Evolutionary conservation across 2,888 invertebrate species (phyloP), one percentile per base, ranked within the genome.

Genomic region (Orthosia incerta): DNA sequence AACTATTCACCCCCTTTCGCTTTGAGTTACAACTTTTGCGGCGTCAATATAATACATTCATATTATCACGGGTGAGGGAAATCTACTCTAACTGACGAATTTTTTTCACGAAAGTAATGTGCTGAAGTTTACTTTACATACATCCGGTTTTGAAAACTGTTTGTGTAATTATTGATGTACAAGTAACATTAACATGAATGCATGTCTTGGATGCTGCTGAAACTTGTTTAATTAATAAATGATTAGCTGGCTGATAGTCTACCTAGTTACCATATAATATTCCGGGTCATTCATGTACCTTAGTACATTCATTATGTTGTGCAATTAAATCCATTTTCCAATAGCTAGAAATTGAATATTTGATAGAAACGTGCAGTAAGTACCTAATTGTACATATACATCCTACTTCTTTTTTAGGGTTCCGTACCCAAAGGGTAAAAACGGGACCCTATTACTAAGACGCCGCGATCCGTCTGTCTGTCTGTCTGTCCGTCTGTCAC

Each of bases 31-130:
- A 77, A 77, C 68, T 79, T 74, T 68, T 71, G 76, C 62, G 64
- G 82, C 72, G 71, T 80, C 82, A 77, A 77, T 86, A 82, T 86
- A 85, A 86, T 80, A 86, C 84, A 86, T 83, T 83, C 85, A 82
- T 86, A 85, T 76, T 76, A 71, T 73, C 69, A 53, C 76, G 75
- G 61, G 60, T 66, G 66, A 71, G 64, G 53, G 61, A 76, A 69
- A 75, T 79, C 75, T 71, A 53, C 66, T 61, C 53, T 64, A 74
- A 81, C 70, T 73, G 71, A 48, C 20, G 62, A 82, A 71, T 79
- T 71, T 85, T 80, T 83, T 74, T 46, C 46, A 23, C 16, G 39
- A 57, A 69, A 83, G 73, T 50, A 75, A 53, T 67, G 50, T 26
- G 46, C 46, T 69, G 7, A 71, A 60, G 23, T 74, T 74, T 26